Conservation (phyloP, 2,888 invertebrate species). For the Globia sparganii region DNA sequence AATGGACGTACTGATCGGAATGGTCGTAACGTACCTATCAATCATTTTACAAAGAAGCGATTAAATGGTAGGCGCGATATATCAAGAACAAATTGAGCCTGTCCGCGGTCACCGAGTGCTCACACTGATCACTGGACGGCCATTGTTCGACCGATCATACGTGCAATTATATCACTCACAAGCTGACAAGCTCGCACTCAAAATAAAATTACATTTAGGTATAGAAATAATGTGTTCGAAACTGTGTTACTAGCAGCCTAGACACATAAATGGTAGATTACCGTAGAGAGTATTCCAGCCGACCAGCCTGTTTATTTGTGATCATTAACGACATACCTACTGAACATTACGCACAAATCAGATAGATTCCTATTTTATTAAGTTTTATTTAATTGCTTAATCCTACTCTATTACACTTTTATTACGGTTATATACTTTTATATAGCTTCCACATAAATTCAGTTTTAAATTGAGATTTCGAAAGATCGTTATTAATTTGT, state of each 20-base stretch:
- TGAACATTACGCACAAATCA: constrained; percentile 14
- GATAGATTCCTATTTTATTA: constrained; percentile 17
- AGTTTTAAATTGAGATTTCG: constrained; percentile 33
- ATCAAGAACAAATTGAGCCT: constrained; percentile 68
- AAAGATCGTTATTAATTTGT: constrained; percentile 29
- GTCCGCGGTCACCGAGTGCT: constrained; percentile 54
- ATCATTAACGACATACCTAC: constrained; percentile 15
- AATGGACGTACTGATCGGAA: constrained; percentile 53
- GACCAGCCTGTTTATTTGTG: constrained; percentile 19
- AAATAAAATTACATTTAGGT: neutral
- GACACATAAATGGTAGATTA: constrained; percentile 19
- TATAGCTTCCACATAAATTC: constrained; percentile 31
- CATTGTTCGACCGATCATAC: constrained; percentile 56
- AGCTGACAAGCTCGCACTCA: constrained; percentile 1
- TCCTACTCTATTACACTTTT: constrained; percentile 25
- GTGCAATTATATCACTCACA: constrained; percentile 36
- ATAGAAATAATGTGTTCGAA: neutral
- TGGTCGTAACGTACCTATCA: constrained; percentile 64
- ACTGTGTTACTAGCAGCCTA: constrained; percentile 9
- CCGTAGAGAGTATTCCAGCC: constrained; percentile 37
- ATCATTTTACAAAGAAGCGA: constrained; percentile 69
- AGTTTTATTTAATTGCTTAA: constrained; percentile 36
- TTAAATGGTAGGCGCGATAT: constrained; percentile 67
- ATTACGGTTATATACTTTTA: constrained; percentile 32
- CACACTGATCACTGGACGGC: constrained; percentile 64